A percentile compares a stretch with the other conserved stretches of the same genome.
phyloP scores from a whole-genome alignment of 1,140 invertebrate species.

The Planococcus citri region DNA sequence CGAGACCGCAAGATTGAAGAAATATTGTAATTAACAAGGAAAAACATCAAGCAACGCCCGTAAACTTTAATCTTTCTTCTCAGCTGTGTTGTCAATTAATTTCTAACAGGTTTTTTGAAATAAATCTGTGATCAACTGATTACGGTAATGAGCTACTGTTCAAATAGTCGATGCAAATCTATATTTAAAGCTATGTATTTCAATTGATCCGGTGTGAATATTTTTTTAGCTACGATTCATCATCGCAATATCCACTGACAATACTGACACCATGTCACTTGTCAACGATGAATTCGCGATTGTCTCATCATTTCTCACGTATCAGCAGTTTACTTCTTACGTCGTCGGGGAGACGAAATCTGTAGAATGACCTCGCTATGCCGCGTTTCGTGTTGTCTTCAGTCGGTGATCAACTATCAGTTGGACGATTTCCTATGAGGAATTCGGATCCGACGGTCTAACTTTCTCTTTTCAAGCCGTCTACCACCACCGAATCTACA shows the following conservation, averaged over 20 bases:
- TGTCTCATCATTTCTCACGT: not conserved
- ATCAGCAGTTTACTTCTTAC: not conserved
- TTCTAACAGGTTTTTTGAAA: too few relatives aligned
- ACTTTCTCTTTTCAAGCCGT: not conserved
- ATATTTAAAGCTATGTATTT: too few relatives aligned
- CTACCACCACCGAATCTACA: not conserved
- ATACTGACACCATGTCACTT: not conserved
- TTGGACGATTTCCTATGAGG: not conserved
- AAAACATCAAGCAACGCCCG: too few relatives aligned
- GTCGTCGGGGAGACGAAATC: not conserved
- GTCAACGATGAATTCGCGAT: not conserved
- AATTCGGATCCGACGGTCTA: constrained; percentile 4
- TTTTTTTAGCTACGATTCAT: not conserved
- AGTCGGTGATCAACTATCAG: not conserved
- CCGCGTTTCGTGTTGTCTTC: not conserved
- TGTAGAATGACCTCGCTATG: not conserved
- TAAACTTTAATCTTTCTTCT: too few relatives aligned
- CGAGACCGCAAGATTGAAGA: too few relatives aligned
- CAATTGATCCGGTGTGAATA: too few relatives aligned
- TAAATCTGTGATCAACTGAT: too few relatives aligned
- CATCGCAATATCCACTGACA: not conserved
- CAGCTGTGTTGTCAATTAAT: too few relatives aligned
- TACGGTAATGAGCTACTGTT: too few relatives aligned
- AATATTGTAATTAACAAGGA: too few relatives aligned
- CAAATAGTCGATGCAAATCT: too few relatives aligned